Evolutionary conservation across 2,797 vertebrate genomes (phyloP).

Genomic region (Eremophila alpestris): DNA sequence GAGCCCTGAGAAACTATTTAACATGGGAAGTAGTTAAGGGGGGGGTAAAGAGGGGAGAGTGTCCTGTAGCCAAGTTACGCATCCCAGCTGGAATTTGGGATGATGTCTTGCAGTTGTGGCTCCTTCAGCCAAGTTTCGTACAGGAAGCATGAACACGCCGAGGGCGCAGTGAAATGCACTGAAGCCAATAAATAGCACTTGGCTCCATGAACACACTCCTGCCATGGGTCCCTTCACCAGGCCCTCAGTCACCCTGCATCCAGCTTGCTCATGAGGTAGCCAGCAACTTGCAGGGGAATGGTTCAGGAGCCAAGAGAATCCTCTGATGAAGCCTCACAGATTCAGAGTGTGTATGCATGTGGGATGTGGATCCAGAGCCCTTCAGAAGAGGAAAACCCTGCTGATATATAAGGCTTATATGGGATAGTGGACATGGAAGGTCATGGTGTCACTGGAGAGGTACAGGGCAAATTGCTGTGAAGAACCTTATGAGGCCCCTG

Average conservation of each 20-base stretch:
- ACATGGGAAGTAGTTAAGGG: conserved; percentile 18
- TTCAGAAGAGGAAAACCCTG: background rate
- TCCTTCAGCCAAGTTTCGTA: conserved; percentile 29
- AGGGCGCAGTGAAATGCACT: background rate
- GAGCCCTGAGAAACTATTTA: conserved; percentile 59
- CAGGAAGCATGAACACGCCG: background rate
- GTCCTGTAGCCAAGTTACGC: conserved; percentile 47
- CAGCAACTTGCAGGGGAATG: background rate
- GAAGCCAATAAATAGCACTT: conserved; percentile 19
- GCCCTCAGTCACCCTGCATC: background rate
- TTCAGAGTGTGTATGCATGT: background rate
- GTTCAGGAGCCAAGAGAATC: background rate
- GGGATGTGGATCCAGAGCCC: background rate
- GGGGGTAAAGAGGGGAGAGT: background rate
- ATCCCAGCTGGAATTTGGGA: conserved; percentile 63
- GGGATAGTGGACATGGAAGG: background rate
- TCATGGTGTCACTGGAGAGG: background rate
- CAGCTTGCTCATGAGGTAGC: background rate
- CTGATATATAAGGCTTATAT: background rate
- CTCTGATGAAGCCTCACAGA: background rate
- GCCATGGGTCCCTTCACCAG: background rate
- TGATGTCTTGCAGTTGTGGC: conserved; percentile 27
- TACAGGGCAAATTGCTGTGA: background rate
- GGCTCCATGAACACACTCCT: background rate
- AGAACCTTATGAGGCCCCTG: background rate